A percentile compares a stretch with the other conserved stretches of the same genome.
These are phyloP conservation scores for Lepidothrix coronata DNA, from an alignment of 2,113 vertebrate genomes.

Conservation along the genomic window DNA sequence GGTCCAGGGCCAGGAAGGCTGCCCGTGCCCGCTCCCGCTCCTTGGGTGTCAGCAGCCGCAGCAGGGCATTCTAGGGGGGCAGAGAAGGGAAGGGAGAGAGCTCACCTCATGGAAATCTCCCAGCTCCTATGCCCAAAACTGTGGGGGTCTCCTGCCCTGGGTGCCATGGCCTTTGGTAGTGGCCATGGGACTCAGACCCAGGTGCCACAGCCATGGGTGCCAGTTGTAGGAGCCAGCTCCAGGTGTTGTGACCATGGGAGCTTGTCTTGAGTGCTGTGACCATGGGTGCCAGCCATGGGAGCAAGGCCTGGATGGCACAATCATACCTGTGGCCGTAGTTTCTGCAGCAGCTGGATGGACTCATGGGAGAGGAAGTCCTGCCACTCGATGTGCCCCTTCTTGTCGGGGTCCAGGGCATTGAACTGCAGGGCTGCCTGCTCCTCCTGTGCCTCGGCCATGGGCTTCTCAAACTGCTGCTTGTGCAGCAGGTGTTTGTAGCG, in stretches of 20 bases:
- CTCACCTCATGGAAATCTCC: accelerated
- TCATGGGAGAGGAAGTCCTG: conserved; percentile 92
- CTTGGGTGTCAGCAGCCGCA: conserved; percentile 87
- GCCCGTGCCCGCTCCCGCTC: conserved; percentile 82
- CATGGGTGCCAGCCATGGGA: neutral
- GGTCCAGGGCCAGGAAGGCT: conserved; percentile 80
- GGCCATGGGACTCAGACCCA: neutral
- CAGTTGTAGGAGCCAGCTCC: neutral
- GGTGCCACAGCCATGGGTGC: neutral
- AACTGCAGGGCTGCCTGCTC: conserved; percentile 88
- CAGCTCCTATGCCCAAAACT: accelerated
- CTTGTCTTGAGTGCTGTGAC: neutral
- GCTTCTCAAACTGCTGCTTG: conserved; percentile 84
- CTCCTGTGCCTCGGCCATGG: conserved; percentile 84
- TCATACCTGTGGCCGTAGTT: conserved; percentile 85
- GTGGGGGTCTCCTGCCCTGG: neutral
- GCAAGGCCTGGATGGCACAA: neutral
- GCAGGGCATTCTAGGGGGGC: conserved; percentile 83
- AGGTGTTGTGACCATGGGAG: accelerated
- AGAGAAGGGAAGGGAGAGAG: neutral
- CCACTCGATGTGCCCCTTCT: conserved; percentile 90
- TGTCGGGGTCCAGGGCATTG: conserved; percentile 86
- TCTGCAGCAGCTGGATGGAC: conserved; percentile 87
- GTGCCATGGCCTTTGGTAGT: too few relatives aligned
- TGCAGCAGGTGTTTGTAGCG: conserved; percentile 91